These are phyloP conservation scores for Aix galericulata DNA, from an alignment of 2,113 vertebrate species.

Conservation along the genomic window DNA sequence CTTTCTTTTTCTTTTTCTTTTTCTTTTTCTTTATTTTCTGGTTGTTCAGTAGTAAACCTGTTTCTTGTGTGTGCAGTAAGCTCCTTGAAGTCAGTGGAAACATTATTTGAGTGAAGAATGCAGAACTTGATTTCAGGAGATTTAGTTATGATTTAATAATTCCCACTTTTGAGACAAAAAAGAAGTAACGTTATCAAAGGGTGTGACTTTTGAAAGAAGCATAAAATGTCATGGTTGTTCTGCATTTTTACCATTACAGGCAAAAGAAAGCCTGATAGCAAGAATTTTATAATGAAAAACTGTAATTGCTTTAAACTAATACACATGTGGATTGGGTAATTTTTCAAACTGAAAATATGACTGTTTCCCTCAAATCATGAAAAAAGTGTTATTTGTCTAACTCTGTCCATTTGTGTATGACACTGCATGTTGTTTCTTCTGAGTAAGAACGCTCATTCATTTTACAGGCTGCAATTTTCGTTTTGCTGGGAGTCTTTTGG, in stretches of 20 bases:
- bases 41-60: not conserved
- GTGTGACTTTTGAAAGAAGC: not conserved
- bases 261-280: not conserved
- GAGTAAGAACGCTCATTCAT: not conserved
- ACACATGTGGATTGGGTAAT: not conserved
- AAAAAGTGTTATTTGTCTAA: not conserved
- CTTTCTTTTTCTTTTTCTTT: too few species aligned
- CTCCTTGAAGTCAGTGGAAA: not conserved
- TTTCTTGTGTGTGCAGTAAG: not conserved
- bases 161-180: not conserved
- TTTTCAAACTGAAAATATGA: not conserved
- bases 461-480: constrained; percentile 63
- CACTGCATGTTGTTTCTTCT: not conserved
- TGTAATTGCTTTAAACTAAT: not conserved
- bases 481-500: constrained; percentile 61
- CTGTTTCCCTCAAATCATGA: not conserved
- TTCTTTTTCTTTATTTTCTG: not conserved
- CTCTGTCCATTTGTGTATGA: not conserved
- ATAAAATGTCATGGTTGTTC: not conserved
- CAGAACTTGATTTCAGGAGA: not conserved
- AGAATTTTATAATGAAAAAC: not conserved
- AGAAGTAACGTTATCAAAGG: not conserved
- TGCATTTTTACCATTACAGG: not conserved
- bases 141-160: not conserved
- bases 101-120: not conserved